phyloP scores from a whole-genome alignment of 2,113 vertebrate species.

The Rallus limicola region DNA sequence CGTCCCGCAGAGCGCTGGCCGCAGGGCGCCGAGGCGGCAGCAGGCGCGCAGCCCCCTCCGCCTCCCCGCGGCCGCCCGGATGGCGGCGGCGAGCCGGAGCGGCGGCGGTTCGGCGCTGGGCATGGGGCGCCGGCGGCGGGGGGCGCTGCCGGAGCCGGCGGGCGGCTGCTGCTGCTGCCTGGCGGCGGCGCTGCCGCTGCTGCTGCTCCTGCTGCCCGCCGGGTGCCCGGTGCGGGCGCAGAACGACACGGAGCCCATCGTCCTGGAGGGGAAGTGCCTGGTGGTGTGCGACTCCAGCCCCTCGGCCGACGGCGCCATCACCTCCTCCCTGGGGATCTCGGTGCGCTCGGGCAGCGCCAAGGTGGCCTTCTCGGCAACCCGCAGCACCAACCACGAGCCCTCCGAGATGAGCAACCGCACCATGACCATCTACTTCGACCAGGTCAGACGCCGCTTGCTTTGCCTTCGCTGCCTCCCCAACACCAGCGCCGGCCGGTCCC shows the following conservation, averaged over 20 bases:
- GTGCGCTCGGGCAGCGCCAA: slow-evolving; percentile 96
- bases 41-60: background rate
- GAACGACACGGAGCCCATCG: slow-evolving; percentile 98
- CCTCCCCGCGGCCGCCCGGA: background rate
- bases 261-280: slow-evolving; percentile 96
- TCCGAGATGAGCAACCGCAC: slow-evolving; percentile 99
- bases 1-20: slow-evolving; percentile 39
- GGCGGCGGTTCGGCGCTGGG: slow-evolving; percentile 46
- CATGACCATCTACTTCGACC: slow-evolving; percentile 99
- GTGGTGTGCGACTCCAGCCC: slow-evolving; percentile 99
- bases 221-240: slow-evolving; percentile 80
- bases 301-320: slow-evolving; percentile 93
- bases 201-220: slow-evolving; percentile 81
- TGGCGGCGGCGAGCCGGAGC: slow-evolving; percentile 16
- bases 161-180: slow-evolving; percentile 57
- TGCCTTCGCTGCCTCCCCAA: background rate
- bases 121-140: slow-evolving; percentile 50
- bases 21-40: background rate
- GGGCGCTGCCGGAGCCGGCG: slow-evolving; percentile 42
- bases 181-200: slow-evolving; percentile 82
- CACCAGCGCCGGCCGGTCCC: background rate
- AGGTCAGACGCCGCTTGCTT: slow-evolving; percentile 77
- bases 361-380: slow-evolving; percentile 95
- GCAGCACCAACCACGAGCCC: slow-evolving; percentile 98
- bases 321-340: slow-evolving; percentile 95